These are phyloP conservation scores for Myiozetetes cayanensis DNA, from an alignment of 2,113 vertebrate species.

Conservation along the genomic window DNA sequence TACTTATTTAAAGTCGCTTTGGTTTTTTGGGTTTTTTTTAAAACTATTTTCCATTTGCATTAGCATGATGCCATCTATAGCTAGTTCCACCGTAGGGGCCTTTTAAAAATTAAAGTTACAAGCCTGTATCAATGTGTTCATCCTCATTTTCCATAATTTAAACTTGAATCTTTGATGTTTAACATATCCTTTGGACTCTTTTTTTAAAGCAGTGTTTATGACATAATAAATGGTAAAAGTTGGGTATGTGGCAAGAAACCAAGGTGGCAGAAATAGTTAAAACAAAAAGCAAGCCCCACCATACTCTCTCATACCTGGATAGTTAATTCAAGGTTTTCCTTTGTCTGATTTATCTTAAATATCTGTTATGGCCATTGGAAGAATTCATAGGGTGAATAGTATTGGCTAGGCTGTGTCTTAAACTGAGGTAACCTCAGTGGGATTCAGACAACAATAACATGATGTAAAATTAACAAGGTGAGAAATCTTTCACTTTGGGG, in stretches of 20 bases:
- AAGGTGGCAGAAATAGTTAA: neutral
- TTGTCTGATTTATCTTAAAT: neutral
- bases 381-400: neutral
- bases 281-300: neutral
- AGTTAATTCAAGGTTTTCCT: neutral
- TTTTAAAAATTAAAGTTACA: constrained; percentile 72
- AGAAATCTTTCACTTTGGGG: neutral
- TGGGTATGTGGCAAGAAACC: neutral
- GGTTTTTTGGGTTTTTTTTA: neutral
- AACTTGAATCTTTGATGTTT: constrained; percentile 33
- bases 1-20: constrained; percentile 64
- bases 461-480: neutral
- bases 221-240: neutral
- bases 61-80: constrained; percentile 70
- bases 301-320: neutral
- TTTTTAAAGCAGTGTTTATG: neutral
- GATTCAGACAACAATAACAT: neutral
- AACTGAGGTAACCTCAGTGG: neutral
- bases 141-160: constrained; percentile 68
- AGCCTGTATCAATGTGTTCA: constrained; percentile 65
- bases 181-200: neutral
- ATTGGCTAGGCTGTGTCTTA: neutral
- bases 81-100: constrained; percentile 65
- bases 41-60: constrained; percentile 61
- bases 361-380: neutral